Evolutionary conservation across 1,140 invertebrate species (phyloP), one percentile per base, ranked within the genome.

Genomic region (Idris sp.): DNA sequence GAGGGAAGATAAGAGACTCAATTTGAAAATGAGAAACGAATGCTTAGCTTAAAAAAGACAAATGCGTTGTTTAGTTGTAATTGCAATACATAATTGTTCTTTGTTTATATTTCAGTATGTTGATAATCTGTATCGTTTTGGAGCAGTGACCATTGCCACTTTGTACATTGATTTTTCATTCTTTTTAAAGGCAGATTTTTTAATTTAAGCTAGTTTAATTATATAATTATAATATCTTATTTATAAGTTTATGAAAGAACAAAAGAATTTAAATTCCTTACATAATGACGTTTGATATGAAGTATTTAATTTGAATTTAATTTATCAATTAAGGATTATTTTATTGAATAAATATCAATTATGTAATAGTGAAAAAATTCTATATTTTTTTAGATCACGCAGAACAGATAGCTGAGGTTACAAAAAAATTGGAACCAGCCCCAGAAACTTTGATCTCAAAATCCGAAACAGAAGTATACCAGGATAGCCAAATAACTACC

Each of bases 331-430:
- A n/a, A n/a, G n/a, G n/a, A n/a, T n/a, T n/a, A n/a, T n/a, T n/a
- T n/a, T n/a, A n/a, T n/a, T n/a, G n/a, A n/a, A n/a, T n/a, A n/a
- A n/a, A n/a, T n/a, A n/a, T n/a, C n/a, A n/a, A n/a, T n/a, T n/a
- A n/a, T n/a, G n/a, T n/a, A n/a, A n/a, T n/a, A n/a, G n/a, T n/a
- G n/a, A n/a, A n/a, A n/a, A n/a, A n/a, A n/a, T n/a, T n/a, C n/a
- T n/a, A n/a, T n/a, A 18, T 31, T 15, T 8, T 84, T 83, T 26
- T 54, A 87, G 85, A 86, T 80, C 83, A 81, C 30, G 81, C 83
- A 6, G 85, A 87, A 13, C 85, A 86, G 77, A 74, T 81, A 44
- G 79, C 83, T 36, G 67, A 54, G 7, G 28, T 40, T 1, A 80
- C 82, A 9, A 64, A 59, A 53, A 76, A 76, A 22, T 51, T 53